Evolutionary conservation across 2,113 vertebrate genomes (phyloP), one percentile per base, ranked within the genome.

Genomic region (Salvelinus fontinalis): DNA sequence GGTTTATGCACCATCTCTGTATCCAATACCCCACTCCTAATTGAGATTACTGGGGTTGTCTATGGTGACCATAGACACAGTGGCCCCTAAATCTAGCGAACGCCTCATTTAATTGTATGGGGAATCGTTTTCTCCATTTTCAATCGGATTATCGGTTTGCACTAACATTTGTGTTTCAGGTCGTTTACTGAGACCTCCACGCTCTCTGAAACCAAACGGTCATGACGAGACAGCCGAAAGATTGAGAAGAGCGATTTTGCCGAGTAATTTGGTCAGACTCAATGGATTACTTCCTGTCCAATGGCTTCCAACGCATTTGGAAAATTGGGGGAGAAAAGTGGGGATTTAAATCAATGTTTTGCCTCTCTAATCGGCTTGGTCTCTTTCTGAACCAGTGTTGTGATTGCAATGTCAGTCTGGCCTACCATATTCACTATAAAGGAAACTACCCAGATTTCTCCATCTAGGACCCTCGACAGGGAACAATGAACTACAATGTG

Each of bases 111-210:
- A 82, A 80, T 76, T 80, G 67, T 81, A 83, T 82, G 84, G 77
- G 49, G 65, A 77, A 79, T 79, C 67, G 71, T 59, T 67, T 20
- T 74, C 24, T 70, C 75, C 86, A 75, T 83, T 81, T 83, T 82
- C 82, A 90, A 86, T 90, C 67, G 70, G 81, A 91, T 91, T 89
- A 89, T 82, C 1, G 77, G 16, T 85, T 86, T 84, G 74, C 80
- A 80, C 78, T 81, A 87, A 90, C 71, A 24, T 92, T 91, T 90
- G 79, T 82, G 88, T 91, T 90, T 89, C 88, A 85, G 16, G 81
- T 84, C 69, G 76, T 82, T 88, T 85, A 85, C 83, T 71, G 83
- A 85, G 73, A 89, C 83, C 77, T 86, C 72, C 78, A 82, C 78
- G 86, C 80, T 86, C 51, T 51, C 75, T 44, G 13, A 83, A 22